Conservation (phyloP, 1,140 invertebrate species). For the Dendroctonus ponderosae region DNA sequence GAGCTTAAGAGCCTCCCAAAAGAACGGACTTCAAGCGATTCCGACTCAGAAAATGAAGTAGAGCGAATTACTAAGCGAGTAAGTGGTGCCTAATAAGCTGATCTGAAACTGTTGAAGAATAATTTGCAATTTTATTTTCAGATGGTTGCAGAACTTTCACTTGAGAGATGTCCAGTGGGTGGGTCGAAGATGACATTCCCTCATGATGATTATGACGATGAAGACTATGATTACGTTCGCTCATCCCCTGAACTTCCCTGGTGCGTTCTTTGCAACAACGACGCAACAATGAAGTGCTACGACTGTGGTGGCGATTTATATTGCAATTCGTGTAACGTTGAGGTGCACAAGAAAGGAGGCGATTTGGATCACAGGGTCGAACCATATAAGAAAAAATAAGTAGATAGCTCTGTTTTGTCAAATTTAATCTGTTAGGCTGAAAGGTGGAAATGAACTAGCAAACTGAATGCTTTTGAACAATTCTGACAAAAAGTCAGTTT, state of each 20-base stretch:
- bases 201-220: slow-evolving; percentile 36
- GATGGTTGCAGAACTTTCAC: slow-evolving; percentile 49
- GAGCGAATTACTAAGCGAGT: slow-evolving; percentile 50
- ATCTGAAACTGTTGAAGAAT: neutral
- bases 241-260: slow-evolving; percentile 64
- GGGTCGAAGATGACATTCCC: slow-evolving; percentile 7
- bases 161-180: slow-evolving; percentile 39
- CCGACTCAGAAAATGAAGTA: slow-evolving; percentile 52
- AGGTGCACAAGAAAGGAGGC: slow-evolving; percentile 53
- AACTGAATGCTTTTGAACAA: no score
- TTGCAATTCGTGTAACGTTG: slow-evolving; percentile 64
- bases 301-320: slow-evolving; percentile 72
- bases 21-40: slow-evolving; percentile 46
- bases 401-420: no score
- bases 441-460: no score
- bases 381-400: slow-evolving; percentile 33
- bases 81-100: neutral
- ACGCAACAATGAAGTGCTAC: slow-evolving; percentile 65
- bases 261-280: slow-evolving; percentile 76
- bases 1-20: slow-evolving; percentile 43
- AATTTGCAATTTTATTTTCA: slow-evolving; percentile 20
- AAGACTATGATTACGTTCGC: slow-evolving; percentile 27
- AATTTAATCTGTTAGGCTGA: no score
- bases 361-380: slow-evolving; percentile 47
- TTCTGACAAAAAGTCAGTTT: no score